Percentiles rank a stretch among this genome's conserved stretches.
Conservation (phyloP, 2,888 invertebrate genomes). For the Drosophila ochracea region DNA sequence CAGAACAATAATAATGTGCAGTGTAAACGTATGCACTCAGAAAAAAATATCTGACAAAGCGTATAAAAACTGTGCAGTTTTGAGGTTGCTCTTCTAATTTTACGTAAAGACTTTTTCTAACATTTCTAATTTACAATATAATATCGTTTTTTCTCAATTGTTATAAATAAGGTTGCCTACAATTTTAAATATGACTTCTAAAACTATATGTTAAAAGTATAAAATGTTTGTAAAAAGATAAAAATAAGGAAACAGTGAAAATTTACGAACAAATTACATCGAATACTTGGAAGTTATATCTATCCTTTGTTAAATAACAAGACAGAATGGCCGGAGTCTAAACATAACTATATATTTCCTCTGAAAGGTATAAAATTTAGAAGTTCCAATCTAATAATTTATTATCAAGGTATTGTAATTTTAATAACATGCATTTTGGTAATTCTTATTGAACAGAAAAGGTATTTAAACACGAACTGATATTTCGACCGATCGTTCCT, state of each 20-base stretch:
- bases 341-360: not conserved
- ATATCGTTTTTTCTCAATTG: not conserved
- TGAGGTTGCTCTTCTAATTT: not conserved
- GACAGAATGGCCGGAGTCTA: too few relatives aligned
- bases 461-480: too few relatives aligned
- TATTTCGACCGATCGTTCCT: too few relatives aligned
- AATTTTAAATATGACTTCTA: not conserved
- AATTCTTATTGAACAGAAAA: too few relatives aligned
- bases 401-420: too few relatives aligned
- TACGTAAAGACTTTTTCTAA: not conserved
- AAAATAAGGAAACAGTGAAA: not conserved
- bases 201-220: not conserved
- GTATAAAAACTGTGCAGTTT: not conserved
- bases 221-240: not conserved
- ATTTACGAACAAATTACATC: not conserved
- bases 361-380: too few relatives aligned
- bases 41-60: not conserved
- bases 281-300: not conserved
- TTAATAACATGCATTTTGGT: too few relatives aligned
- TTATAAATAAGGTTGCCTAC: not conserved
- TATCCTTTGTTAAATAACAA: too few relatives aligned
- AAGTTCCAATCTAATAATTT: too few relatives aligned
- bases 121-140: not conserved
- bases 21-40: not conserved
- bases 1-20: conserved; percentile 36